Evolutionary conservation across 2,797 vertebrate genomes (phyloP), one percentile per base, ranked within the genome.

Genomic region (Chiropotes sagulatus): DNA sequence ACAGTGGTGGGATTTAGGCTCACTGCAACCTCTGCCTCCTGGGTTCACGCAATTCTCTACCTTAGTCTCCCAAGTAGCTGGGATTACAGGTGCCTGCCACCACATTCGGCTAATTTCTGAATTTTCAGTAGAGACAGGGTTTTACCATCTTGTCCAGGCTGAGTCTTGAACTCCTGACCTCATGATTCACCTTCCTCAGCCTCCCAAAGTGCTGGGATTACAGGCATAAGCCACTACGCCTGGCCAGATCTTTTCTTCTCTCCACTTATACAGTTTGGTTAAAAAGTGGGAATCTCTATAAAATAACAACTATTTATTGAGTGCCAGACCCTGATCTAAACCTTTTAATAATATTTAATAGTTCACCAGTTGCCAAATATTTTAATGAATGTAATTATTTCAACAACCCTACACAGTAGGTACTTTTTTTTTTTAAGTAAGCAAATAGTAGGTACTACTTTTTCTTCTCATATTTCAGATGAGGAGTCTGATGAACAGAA

Each of bases 301-400:
- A 92, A 46, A 93, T 15, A 78, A n/a, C 20, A 80, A 78, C 39
- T 72, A 86, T 46, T 90, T 91, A 14, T 46, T 88, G 64, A 85
- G 57, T 72, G 46, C 39, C 4, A 73, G 80, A 93, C 9, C 20
- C 58, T 92, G 78, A 33, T 11, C 4, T 87, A 95, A 85, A 14
- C 9, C 36, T 76, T 73, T 88, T 54, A 92, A 88, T 80, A 89
- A 58, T 39, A 75, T 30, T 78, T 93, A 39, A 87, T 39, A 96
- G 89, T 58, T 94, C 11, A 70, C 17, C 52, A 58, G 88, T n/a
- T 87, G 36, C 54, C 12, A 39, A 50, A 83, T 89, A 58, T 81
- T 72, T 90, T 85, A 94, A 92, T 76, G 67, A 64, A 57, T 41
- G 20, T 76, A 76, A 81, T 82, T 88, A 70, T 94, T 96, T 72